phyloP scores from a whole-genome alignment of 2,797 vertebrate genomes.

The Salarias fasciatus region DNA sequence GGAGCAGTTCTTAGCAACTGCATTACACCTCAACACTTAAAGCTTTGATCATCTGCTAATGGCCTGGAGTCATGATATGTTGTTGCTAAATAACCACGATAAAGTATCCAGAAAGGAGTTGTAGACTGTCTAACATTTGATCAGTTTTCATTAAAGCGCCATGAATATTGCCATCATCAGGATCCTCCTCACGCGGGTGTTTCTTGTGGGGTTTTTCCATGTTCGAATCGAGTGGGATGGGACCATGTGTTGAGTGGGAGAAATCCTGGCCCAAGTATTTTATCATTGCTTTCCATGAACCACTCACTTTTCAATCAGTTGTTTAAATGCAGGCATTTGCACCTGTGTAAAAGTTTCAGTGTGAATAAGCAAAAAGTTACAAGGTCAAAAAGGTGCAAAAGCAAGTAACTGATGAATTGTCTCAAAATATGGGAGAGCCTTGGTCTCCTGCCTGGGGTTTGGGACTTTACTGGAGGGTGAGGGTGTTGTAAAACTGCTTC shows the following conservation, averaged over 20 bases:
- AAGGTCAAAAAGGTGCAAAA: too few species aligned
- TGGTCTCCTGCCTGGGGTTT: too few species aligned
- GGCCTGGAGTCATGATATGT: not conserved
- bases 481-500: too few species aligned
- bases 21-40: not conserved
- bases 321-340: too few species aligned
- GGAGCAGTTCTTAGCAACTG: too few species aligned
- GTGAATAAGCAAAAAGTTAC: too few species aligned
- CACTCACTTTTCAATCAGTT: too few species aligned
- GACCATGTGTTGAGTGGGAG: constrained; percentile 29
- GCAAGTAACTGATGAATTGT: too few species aligned
- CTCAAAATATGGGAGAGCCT: too few species aligned
- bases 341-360: too few species aligned
- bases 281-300: not conserved
- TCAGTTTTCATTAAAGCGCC: not conserved
- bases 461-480: too few species aligned
- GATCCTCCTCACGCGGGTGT: not conserved
- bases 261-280: constrained; percentile 19
- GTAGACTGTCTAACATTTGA: not conserved
- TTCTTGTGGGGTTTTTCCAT: constrained; percentile 9
- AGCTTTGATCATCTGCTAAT: not conserved
- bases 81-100: not conserved
- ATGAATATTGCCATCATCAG: too few species aligned
- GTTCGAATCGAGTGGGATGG: constrained; percentile 9
- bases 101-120: not conserved